phyloP scores from a whole-genome alignment of 2,797 vertebrate species.

The Gobio occitaniae region DNA sequence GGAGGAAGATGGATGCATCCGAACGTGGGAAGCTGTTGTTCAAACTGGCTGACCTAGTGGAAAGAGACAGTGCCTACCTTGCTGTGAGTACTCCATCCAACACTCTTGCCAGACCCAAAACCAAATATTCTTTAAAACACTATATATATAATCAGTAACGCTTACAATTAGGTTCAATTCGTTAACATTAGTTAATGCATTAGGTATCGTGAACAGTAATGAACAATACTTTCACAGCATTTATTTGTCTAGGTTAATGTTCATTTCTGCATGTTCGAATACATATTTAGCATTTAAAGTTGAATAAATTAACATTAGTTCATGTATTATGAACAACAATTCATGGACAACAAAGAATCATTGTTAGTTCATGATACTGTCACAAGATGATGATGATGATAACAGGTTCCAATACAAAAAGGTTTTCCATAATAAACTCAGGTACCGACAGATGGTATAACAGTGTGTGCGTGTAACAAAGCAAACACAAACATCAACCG shows the following conservation, averaged over 20 bases:
- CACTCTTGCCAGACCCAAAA: background rate
- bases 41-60: constrained; percentile 94
- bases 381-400: too few species aligned
- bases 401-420: too few species aligned
- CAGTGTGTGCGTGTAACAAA: too few species aligned
- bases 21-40: constrained; percentile 92
- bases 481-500: too few species aligned
- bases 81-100: constrained; percentile 78
- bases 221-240: background rate
- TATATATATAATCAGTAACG: background rate
- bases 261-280: too few species aligned
- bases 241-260: background rate
- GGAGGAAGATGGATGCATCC: constrained; percentile 95
- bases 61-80: constrained; percentile 90
- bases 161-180: background rate
- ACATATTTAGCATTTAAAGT: too few species aligned
- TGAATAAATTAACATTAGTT: too few species aligned
- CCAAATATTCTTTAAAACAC: background rate
- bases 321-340: too few species aligned
- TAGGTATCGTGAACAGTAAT: background rate
- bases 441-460: too few species aligned
- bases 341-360: too few species aligned
- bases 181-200: background rate
- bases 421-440: too few species aligned
- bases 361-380: too few species aligned